These are phyloP conservation scores for Horisme vitalbata DNA, from an alignment of 2,888 invertebrate species.

Conservation along the genomic window DNA sequence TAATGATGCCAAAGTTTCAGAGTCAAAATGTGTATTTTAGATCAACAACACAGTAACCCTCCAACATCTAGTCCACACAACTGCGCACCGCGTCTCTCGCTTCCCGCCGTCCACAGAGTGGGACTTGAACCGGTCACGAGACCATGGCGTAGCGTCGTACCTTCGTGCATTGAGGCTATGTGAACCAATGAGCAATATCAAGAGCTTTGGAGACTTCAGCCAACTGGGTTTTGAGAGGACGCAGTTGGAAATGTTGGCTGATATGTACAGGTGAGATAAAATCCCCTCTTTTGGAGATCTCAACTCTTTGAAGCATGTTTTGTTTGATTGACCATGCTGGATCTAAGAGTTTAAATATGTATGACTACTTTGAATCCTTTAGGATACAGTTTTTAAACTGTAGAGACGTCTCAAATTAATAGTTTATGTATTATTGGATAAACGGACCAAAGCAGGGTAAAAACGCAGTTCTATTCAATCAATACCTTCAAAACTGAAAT, in stretches of 20 bases:
- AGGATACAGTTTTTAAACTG: too few species aligned
- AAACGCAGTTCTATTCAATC: too few species aligned
- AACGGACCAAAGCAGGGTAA: too few species aligned
- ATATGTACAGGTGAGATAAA: conserved; percentile 85
- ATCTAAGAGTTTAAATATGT: too few species aligned
- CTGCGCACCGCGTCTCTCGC: conserved; percentile 84
- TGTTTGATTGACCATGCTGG: too few species aligned
- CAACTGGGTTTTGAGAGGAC: conserved; percentile 81
- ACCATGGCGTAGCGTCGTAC: conserved; percentile 92
- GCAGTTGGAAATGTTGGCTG: conserved; percentile 84
- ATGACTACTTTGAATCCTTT: too few species aligned
- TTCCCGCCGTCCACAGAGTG: conserved; percentile 76
- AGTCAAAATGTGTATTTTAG: conserved; percentile 63
- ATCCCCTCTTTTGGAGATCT: too few species aligned
- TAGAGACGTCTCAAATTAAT: too few species aligned
- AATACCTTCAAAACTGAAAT: too few species aligned
- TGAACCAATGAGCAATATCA: conserved; percentile 74
- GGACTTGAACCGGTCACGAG: conserved; percentile 84
- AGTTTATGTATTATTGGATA: too few species aligned
- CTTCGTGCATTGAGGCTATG: conserved; percentile 86
- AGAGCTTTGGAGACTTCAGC: conserved; percentile 83
- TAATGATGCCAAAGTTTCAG: too few species aligned
- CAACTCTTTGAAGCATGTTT: too few species aligned
- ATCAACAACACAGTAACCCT: conserved; percentile 83
- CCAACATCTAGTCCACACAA: conserved; percentile 84